Conservation (phyloP, 2,113 vertebrate genomes). For the Eudyptes chrysolophus region DNA sequence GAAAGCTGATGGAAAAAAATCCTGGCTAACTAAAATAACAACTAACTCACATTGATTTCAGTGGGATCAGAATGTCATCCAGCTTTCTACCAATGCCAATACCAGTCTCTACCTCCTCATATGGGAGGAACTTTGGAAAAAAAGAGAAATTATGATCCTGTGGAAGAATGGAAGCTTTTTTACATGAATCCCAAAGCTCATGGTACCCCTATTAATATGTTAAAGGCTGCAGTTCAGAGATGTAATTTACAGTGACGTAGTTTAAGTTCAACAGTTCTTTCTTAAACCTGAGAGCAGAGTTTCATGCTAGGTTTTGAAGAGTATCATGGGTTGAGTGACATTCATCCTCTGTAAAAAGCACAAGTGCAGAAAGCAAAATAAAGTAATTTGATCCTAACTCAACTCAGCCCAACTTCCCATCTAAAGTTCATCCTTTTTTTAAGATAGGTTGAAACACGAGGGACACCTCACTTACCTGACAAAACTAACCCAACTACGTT, state of each 20-base stretch:
- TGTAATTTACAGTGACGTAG: background rate
- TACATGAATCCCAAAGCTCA: background rate
- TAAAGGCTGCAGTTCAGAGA: background rate
- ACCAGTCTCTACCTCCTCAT: background rate
- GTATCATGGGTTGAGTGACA: background rate
- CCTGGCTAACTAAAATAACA: background rate
- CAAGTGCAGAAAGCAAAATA: background rate
- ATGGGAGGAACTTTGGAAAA: background rate
- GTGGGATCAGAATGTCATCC: background rate
- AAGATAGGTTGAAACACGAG: background rate
- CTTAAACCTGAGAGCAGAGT: background rate
- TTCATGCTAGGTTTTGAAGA: background rate
- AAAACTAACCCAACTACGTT: background rate
- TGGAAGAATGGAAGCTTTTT: background rate
- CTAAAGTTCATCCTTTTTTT: background rate
- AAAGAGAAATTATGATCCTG: background rate
- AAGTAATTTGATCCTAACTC: background rate
- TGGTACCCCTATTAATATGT: background rate
- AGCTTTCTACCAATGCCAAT: background rate
- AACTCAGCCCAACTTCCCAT: background rate
- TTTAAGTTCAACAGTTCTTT: background rate
- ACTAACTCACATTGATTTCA: background rate
- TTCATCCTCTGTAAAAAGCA: background rate
- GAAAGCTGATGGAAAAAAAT: background rate
- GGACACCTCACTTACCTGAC: background rate